These are phyloP conservation scores for Prosapia bicincta DNA, from an alignment of 2,888 invertebrate species.

Conservation along the genomic window DNA sequence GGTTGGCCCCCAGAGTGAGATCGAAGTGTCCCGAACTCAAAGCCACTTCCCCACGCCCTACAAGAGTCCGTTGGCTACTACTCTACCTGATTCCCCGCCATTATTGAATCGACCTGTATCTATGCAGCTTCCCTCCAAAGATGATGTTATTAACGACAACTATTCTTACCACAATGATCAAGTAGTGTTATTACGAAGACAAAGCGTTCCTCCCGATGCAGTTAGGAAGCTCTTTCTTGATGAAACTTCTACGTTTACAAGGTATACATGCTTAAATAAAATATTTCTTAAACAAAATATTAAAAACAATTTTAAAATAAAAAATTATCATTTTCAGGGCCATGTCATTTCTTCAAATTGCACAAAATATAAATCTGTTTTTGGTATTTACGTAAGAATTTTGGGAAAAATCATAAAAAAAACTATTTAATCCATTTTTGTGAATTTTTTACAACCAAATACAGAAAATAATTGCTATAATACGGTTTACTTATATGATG, in stretches of 20 bases:
- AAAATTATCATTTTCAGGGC: too few relatives aligned
- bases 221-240: slow-evolving; percentile 37
- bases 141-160: slow-evolving; percentile 19
- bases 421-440: too few relatives aligned
- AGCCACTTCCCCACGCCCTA: neutral
- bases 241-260: slow-evolving; percentile 45
- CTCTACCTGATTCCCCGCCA: slow-evolving; percentile 1
- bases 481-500: too few relatives aligned
- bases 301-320: too few relatives aligned
- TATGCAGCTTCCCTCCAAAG: slow-evolving; percentile 10
- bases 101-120: neutral
- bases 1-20: slow-evolving; percentile 18
- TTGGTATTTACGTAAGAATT: too few relatives aligned
- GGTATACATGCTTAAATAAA: slow-evolving; percentile 27
- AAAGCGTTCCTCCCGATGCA: slow-evolving; percentile 28
- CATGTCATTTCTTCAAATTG: too few relatives aligned
- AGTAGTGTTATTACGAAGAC: neutral
- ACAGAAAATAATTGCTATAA: too few relatives aligned
- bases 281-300: too few relatives aligned
- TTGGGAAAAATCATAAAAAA: too few relatives aligned
- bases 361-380: too few relatives aligned
- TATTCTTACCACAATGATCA: slow-evolving; percentile 8
- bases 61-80: neutral
- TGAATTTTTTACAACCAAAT: too few relatives aligned
- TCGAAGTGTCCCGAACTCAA: neutral